Percentiles rank a stretch among this genome's conserved stretches.
phyloP scores from a whole-genome alignment of 2,888 invertebrate genomes.

The Hydrotaea diabolus region DNA sequence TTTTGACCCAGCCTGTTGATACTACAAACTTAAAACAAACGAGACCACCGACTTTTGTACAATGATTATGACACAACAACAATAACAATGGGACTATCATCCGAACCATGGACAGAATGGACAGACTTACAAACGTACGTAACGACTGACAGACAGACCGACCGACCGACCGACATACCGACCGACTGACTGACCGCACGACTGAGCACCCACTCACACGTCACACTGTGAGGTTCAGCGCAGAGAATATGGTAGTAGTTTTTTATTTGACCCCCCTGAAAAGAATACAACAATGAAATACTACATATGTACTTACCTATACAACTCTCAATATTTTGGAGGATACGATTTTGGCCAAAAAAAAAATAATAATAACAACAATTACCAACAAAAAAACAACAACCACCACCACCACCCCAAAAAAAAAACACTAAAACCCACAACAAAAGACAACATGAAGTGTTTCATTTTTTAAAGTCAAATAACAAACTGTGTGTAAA shows the following conservation, averaged over 20 bases:
- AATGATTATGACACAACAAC: conserved; percentile 25
- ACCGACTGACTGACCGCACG: background rate
- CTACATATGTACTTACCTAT: conserved; percentile 24
- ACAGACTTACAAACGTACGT: background rate
- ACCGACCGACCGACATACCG: background rate
- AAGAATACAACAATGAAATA: conserved; percentile 38
- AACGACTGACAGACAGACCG: background rate
- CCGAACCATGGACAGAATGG: background rate
- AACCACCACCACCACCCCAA: conserved; percentile 11
- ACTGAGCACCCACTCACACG: conserved; percentile 38
- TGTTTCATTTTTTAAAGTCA: conserved; percentile 42
- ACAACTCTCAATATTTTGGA: conserved; percentile 45
- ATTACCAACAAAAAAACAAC: conserved; percentile 50
- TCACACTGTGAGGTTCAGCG: conserved; percentile 77
- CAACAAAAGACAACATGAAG: conserved; percentile 48
- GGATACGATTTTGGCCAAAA: conserved; percentile 55
- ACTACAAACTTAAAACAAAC: background rate
- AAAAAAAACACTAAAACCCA: conserved; percentile 13
- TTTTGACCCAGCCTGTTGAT: background rate
- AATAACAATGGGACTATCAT: conserved; percentile 14
- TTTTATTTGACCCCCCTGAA: conserved; percentile 76
- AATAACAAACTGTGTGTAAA: conserved; percentile 35
- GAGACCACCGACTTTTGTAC: background rate
- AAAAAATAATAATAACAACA: conserved; percentile 41
- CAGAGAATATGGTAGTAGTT: conserved; percentile 81